These are phyloP conservation scores for Aplochiton taeniatus DNA, from an alignment of 2,797 vertebrate genomes.

Conservation along the genomic window DNA sequence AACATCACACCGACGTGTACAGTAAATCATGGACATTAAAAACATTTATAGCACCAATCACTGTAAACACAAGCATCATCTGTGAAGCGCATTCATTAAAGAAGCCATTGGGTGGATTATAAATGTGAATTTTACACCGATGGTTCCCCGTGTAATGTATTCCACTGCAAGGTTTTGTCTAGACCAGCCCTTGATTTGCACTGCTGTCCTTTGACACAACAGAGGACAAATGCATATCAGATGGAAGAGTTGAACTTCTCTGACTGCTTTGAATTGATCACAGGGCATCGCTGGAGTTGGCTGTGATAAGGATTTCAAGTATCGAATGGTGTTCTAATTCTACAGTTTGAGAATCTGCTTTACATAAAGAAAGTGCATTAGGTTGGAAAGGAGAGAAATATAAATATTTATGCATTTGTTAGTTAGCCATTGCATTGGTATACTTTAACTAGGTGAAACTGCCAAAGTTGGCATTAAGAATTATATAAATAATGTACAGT, in stretches of 20 bases:
- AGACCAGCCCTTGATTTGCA: slow-evolving; percentile 44
- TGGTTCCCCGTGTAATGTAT: slow-evolving; percentile 32
- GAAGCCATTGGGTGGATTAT: slow-evolving; percentile 41
- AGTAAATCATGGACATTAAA: slow-evolving; percentile 24
- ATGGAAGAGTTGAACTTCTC: slow-evolving; percentile 20
- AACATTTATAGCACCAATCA: slow-evolving; percentile 27
- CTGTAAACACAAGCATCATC: slow-evolving; percentile 24
- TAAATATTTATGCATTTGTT: too few relatives aligned
- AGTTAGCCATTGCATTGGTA: slow-evolving; percentile 12
- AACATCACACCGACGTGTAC: slow-evolving; percentile 4
- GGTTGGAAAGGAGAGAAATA: too few relatives aligned
- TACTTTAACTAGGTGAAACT: neutral
- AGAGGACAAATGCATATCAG: slow-evolving; percentile 13
- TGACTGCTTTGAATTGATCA: slow-evolving; percentile 18
- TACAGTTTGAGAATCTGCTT: slow-evolving; percentile 14
- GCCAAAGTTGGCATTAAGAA: neutral
- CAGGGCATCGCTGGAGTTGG: slow-evolving; percentile 29
- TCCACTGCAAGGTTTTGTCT: slow-evolving; percentile 26
- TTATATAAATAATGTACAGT: neutral
- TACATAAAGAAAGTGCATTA: slow-evolving; percentile 18
- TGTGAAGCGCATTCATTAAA: slow-evolving; percentile 16
- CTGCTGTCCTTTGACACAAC: slow-evolving; percentile 22
- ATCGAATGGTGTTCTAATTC: slow-evolving; percentile 36
- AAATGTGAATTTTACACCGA: slow-evolving; percentile 13
- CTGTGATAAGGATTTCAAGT: slow-evolving; percentile 21